Base-by-base conservation (phyloP, 2,797 vertebrate species). In the Sebastes wilsoni region DNA sequence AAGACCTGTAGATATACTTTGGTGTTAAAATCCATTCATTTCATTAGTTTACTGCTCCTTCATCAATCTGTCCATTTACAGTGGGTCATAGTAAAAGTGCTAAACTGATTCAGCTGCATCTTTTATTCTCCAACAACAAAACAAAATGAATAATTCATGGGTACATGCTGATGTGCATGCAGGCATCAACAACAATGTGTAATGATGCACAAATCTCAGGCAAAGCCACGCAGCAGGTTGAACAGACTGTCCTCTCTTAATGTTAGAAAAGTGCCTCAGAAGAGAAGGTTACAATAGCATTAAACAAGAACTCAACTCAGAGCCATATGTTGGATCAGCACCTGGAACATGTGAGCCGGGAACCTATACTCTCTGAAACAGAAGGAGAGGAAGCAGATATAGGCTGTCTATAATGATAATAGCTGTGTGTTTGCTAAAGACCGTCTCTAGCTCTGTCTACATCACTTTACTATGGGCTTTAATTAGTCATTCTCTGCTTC, bases 351-450 rank as follows among this genome's bases (percentile, higher is more conserved):
- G 52, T 54, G 75, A 32, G 65, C 18, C 11, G 2, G 72, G 25
- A 68, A 46, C 4, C 20, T n/a, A 0, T 9, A 0, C 18, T 54
- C 30, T 76, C 5, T 65, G n/a, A 79, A 71, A 58, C 61, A 77
- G 62, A n/a, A 3, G 79, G 74, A 6, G 58, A 61, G 73, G 73
- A 81, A 58, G 18, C 56, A 77, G 65, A 78, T 28, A 23, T 23
- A 74, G 70, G 58, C 56, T 80, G 72, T 77, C 73, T 80, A 32
- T 67, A 36, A 59, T 69, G 65, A 82, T 69, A 78, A 88, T 14
- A 52, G n/a, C 61, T 27, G 20, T 62, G 58, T 78, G 78, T 25
- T 76, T 71, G 70, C 36, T 68, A 55, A 79, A 79, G 20, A 46
- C n/a, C 1, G 3, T 32, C 46, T 60, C 77, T 82, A 66, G 42